phyloP scores from a whole-genome alignment of 2,113 vertebrate genomes.

The Brienomyrus longianalis region DNA sequence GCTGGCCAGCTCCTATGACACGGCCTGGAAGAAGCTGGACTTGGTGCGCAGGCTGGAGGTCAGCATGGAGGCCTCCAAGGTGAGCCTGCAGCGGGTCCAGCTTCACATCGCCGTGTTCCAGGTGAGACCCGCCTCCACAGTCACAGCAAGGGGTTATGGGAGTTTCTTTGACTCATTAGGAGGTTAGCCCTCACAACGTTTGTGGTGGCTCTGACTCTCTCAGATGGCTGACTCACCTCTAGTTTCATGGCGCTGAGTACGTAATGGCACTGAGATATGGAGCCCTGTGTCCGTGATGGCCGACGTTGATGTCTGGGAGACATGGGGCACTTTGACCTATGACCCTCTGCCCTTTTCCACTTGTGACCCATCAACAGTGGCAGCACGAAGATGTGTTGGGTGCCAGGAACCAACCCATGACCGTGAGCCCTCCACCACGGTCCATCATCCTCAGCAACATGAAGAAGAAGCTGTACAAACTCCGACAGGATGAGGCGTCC shows the following conservation, averaged over 20 bases:
- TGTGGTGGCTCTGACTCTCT: neutral
- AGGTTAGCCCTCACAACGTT: neutral
- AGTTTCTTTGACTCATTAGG: neutral
- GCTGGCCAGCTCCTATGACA: conserved; percentile 86
- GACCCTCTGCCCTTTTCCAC: neutral
- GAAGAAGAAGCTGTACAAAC: conserved; percentile 96
- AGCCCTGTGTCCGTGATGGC: neutral
- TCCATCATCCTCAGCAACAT: conserved; percentile 88
- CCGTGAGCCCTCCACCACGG: conserved; percentile 82
- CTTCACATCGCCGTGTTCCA: conserved; percentile 94
- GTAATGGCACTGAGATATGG: neutral
- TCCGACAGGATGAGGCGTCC: conserved; percentile 89
- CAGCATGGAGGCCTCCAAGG: conserved; percentile 82
- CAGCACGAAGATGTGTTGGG: conserved; percentile 93
- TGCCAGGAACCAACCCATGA: conserved; percentile 76
- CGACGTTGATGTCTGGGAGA: neutral
- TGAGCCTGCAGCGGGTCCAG: conserved; percentile 87
- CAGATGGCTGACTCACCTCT: too few relatives aligned
- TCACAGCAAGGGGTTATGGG: neutral
- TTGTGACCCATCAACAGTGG: conserved; percentile 64
- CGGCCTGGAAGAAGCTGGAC: conserved; percentile 94
- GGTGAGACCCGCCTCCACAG: conserved; percentile 50
- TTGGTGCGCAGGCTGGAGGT: conserved; percentile 81
- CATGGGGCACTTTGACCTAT: neutral
- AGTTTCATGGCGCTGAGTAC: neutral